A percentile compares a stretch with the other conserved stretches of the same genome.
phyloP scores from a whole-genome alignment of 2,888 invertebrate species.

The Ophraella communa region DNA sequence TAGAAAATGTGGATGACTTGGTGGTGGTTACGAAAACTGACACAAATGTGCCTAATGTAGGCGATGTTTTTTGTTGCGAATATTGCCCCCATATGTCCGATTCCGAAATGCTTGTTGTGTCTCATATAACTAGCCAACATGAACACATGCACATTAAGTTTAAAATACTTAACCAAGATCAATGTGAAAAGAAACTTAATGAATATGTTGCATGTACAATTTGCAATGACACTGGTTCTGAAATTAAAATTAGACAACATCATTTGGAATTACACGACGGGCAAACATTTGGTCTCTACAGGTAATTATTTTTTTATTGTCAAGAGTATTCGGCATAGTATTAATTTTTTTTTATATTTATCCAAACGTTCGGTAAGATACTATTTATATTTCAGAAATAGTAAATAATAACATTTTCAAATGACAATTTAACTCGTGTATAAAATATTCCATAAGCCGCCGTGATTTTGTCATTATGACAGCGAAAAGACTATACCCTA shows the following conservation, averaged over 20 bases:
- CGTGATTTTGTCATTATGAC: too few species aligned
- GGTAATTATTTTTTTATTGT: constrained; percentile 13
- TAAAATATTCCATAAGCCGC: too few species aligned
- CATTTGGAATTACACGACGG: constrained; percentile 52
- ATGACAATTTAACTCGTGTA: too few species aligned
- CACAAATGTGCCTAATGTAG: constrained; percentile 38
- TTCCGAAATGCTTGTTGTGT: constrained; percentile 31
- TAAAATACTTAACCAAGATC: constrained; percentile 32
- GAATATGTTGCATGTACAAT: constrained; percentile 46
- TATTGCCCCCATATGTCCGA: constrained; percentile 37
- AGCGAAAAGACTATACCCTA: too few species aligned
- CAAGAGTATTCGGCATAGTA: too few species aligned
- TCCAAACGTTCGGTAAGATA: too few species aligned
- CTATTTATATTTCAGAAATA: too few species aligned
- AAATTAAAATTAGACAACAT: constrained; percentile 54
- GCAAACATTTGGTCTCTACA: constrained; percentile 31
- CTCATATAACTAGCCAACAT: constrained; percentile 35
- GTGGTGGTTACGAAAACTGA: constrained; percentile 39
- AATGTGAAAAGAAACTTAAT: constrained; percentile 28
- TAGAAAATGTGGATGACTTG: constrained; percentile 36
- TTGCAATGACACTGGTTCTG: constrained; percentile 51
- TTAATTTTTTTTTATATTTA: too few species aligned
- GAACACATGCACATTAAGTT: constrained; percentile 34
- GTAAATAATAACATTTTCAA: too few species aligned
- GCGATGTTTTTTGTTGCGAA: constrained; percentile 45